phyloP scores from a whole-genome alignment of 2,113 vertebrate genomes.

The Thryonomys swinderianus region DNA sequence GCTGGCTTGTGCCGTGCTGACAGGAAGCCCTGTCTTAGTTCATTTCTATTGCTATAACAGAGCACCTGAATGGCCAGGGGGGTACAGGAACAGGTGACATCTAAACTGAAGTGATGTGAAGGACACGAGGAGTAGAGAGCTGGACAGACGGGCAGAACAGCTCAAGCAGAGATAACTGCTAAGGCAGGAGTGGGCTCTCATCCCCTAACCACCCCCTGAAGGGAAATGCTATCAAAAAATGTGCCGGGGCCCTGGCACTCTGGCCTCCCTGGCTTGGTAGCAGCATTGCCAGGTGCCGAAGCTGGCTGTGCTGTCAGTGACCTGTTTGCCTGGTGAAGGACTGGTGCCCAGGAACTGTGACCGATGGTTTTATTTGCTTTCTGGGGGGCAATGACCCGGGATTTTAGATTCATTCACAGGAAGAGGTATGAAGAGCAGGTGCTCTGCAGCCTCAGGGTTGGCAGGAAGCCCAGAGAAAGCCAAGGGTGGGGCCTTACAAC shows the following conservation, averaged over 20 bases:
- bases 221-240: not conserved
- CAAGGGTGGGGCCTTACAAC: not conserved
- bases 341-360: not conserved
- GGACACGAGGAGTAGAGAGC: not conserved
- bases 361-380: constrained; percentile 57
- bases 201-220: not conserved
- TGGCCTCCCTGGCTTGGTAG: not conserved
- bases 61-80: not conserved
- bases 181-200: not conserved
- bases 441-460: not conserved
- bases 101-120: not conserved
- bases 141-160: not conserved
- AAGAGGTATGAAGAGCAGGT: constrained; percentile 18
- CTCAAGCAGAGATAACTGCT: not conserved
- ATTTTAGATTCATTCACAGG: not conserved
- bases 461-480: not conserved
- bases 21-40: too few relatives aligned
- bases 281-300: not conserved
- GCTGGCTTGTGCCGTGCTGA: too few relatives aligned
- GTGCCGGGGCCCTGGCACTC: too few relatives aligned
- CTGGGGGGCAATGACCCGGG: not conserved
- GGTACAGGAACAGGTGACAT: not conserved
- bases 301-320: not conserved
- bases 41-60: too few relatives aligned
- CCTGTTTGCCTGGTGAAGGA: not conserved